A percentile compares a stretch with the other conserved stretches of the same genome.
Conservation (phyloP, 2,888 invertebrate species). For the Magallana nippona region DNA sequence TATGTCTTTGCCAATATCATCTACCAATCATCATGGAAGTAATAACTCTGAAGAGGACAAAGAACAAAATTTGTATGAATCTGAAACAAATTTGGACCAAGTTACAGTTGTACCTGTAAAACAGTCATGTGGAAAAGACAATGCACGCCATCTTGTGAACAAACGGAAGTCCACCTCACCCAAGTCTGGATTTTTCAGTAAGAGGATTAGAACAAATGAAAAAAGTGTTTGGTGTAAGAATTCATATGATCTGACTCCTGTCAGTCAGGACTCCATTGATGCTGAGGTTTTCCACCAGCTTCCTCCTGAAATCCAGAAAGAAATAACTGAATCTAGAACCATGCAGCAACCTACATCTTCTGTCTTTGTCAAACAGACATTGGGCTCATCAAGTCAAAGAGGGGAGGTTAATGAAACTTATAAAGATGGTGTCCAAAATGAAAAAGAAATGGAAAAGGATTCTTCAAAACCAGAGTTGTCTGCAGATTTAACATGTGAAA, state of each 20-base stretch:
- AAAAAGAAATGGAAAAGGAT: background rate
- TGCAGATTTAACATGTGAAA: background rate
- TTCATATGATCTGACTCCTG: background rate
- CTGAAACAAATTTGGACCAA: background rate
- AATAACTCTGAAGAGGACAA: background rate
- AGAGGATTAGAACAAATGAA: background rate
- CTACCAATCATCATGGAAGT: background rate
- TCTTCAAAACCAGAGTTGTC: background rate
- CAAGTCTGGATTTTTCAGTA: slow-evolving; percentile 17
- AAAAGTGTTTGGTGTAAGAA: background rate
- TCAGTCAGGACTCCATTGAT: slow-evolving; percentile 53
- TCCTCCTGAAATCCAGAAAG: slow-evolving; percentile 67
- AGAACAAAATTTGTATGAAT: background rate
- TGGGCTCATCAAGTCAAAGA: background rate
- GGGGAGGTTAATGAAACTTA: background rate
- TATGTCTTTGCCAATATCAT: background rate
- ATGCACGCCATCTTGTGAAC: background rate
- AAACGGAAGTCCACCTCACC: background rate
- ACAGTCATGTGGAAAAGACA: background rate
- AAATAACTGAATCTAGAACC: slow-evolving; percentile 53
- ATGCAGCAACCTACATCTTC: background rate
- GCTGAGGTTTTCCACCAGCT: slow-evolving; percentile 63
- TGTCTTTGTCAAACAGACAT: background rate
- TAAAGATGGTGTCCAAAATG: background rate
- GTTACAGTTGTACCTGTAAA: background rate